phyloP scores from a whole-genome alignment of 2,113 vertebrate genomes.

The Equus przewalskii region DNA sequence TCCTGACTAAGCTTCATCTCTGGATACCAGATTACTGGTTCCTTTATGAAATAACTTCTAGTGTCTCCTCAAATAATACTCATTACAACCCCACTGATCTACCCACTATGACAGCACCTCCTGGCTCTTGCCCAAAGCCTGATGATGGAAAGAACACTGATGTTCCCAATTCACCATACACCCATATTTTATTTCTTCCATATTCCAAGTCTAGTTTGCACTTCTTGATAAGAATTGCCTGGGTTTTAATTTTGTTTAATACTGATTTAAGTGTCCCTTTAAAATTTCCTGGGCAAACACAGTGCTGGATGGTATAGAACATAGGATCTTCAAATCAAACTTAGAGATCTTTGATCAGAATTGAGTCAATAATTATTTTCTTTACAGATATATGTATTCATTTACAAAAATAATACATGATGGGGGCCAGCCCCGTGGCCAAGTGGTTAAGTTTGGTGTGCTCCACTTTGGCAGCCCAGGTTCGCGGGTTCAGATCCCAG shows the following conservation, averaged over 20 bases:
- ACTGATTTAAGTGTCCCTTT: background rate
- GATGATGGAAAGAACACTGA: background rate
- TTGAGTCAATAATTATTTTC: background rate
- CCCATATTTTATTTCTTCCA: background rate
- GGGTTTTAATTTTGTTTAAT: background rate
- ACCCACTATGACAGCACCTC: background rate
- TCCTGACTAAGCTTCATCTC: background rate
- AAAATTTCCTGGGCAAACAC: background rate
- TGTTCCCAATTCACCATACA: background rate
- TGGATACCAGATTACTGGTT: background rate
- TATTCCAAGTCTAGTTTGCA: background rate
- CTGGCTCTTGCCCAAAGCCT: background rate
- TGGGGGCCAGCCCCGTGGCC: background rate
- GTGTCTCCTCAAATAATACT: background rate
- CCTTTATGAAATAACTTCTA: background rate
- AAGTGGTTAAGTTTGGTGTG: too few relatives aligned
- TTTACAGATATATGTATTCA: background rate
- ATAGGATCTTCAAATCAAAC: background rate
- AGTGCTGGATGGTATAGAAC: background rate
- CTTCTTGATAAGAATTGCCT: background rate
- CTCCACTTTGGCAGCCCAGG: too few relatives aligned
- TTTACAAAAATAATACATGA: constrained; percentile 5
- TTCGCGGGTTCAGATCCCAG: too few relatives aligned
- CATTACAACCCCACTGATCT: background rate
- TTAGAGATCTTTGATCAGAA: constrained; percentile 21